A percentile compares a stretch with the other conserved stretches of the same genome.
These are phyloP conservation scores for Tillus elongatus DNA, from an alignment of 2,888 invertebrate species.

Conservation along the genomic window DNA sequence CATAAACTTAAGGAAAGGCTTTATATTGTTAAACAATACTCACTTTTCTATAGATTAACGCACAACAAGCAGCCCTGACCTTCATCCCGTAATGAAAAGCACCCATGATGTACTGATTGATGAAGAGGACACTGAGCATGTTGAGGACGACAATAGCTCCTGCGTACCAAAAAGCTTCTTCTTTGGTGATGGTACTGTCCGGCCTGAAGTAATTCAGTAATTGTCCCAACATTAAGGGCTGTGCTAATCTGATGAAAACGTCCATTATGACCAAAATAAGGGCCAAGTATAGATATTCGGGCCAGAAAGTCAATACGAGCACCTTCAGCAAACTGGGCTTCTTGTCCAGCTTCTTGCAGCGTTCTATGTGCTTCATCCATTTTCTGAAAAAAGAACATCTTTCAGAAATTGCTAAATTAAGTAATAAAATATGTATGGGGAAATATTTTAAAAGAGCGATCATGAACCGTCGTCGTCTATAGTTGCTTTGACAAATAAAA, in stretches of 20 bases:
- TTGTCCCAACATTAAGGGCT: slow-evolving; percentile 57
- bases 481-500: too few species aligned
- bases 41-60: slow-evolving; percentile 80
- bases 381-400: slow-evolving; percentile 45
- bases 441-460: too few species aligned
- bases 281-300: slow-evolving; percentile 54
- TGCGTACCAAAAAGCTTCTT: slow-evolving; percentile 56
- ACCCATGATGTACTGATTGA: slow-evolving; percentile 58
- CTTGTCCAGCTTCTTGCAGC: slow-evolving; percentile 47
- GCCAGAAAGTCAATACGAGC: slow-evolving; percentile 58
- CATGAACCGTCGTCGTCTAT: too few species aligned
- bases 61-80: slow-evolving; percentile 72
- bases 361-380: slow-evolving; percentile 56
- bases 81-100: slow-evolving; percentile 72
- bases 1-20: too few species aligned
- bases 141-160: slow-evolving; percentile 49
- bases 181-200: slow-evolving; percentile 41
- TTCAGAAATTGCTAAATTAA: too few species aligned
- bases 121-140: slow-evolving; percentile 49
- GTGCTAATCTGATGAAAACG: slow-evolving; percentile 50
- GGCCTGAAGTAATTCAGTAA: slow-evolving; percentile 58
- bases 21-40: too few species aligned
- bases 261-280: slow-evolving; percentile 53
- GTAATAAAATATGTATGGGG: too few species aligned
- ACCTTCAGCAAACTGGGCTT: slow-evolving; percentile 57